These are phyloP conservation scores for Ridgeia piscesae DNA, from an alignment of 1,140 invertebrate genomes.

Conservation along the genomic window DNA sequence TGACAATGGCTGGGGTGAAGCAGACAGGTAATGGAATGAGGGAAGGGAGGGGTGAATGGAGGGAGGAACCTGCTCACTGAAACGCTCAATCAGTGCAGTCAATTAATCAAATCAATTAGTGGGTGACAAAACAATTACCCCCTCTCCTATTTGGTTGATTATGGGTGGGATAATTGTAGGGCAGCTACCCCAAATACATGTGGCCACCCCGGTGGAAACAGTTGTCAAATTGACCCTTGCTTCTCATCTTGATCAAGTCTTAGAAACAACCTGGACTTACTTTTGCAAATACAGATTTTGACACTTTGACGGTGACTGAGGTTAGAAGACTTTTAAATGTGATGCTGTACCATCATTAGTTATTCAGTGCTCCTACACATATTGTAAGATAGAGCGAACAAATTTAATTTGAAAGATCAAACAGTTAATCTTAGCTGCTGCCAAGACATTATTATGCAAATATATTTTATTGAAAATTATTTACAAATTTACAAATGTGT, in stretches of 20 bases:
- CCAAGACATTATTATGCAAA: too few species aligned
- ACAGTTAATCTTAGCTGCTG: too few species aligned
- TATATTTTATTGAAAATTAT: too few species aligned
- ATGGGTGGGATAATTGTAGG: neutral
- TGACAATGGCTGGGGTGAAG: neutral
- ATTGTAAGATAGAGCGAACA: too few species aligned
- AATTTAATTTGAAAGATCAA: too few species aligned
- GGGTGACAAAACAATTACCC: neutral
- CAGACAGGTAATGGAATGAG: neutral
- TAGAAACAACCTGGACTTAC: too few species aligned
- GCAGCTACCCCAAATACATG: neutral
- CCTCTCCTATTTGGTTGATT: neutral
- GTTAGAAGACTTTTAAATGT: neutral
- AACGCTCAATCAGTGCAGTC: neutral
- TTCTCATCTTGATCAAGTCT: neutral
- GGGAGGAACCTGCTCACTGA: neutral
- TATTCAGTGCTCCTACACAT: too few species aligned
- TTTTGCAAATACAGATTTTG: too few species aligned
- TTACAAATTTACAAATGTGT: too few species aligned
- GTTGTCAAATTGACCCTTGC: neutral
- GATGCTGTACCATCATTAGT: too few species aligned
- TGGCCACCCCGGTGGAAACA: neutral
- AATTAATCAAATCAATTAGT: neutral
- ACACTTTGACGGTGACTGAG: neutral
- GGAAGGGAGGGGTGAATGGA: neutral